A percentile compares a stretch with the other conserved stretches of the same genome.
These are phyloP conservation scores for Drosophila suzukii DNA, from an alignment of 1,140 invertebrate species.

Conservation along the genomic window DNA sequence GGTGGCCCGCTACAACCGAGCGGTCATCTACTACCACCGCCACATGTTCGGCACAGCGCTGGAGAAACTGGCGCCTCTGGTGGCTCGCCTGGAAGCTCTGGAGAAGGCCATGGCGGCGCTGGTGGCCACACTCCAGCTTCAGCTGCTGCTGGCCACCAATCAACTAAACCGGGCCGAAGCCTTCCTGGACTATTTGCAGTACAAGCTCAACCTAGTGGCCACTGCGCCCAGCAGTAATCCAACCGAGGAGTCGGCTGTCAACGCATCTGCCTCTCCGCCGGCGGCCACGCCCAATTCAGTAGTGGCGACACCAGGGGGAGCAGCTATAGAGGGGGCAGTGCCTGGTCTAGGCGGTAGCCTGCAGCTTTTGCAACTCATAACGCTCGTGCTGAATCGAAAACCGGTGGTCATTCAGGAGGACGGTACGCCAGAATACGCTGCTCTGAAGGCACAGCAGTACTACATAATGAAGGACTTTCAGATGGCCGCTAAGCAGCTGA, in stretches of 20 bases:
- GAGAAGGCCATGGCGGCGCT: slow-evolving; percentile 86
- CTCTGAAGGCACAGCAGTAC: slow-evolving; percentile 86
- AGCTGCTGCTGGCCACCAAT: slow-evolving; percentile 74
- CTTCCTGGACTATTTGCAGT: slow-evolving; percentile 75
- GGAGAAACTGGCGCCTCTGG: slow-evolving; percentile 90
- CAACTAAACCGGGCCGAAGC: slow-evolving; percentile 74
- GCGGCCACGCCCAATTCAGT: slow-evolving; percentile 47
- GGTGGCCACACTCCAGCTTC: slow-evolving; percentile 85
- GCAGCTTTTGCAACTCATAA: slow-evolving; percentile 85
- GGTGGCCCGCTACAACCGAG: slow-evolving; percentile 91
- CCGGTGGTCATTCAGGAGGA: slow-evolving; percentile 85
- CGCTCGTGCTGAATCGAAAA: slow-evolving; percentile 85
- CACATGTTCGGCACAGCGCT: slow-evolving; percentile 91
- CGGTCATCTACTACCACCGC: slow-evolving; percentile 92
- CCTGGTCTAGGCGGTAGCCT: slow-evolving; percentile 65
- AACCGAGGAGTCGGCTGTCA: slow-evolving; percentile 2
- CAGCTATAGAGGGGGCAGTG: slow-evolving; percentile 64
- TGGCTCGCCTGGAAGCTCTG: slow-evolving; percentile 90
- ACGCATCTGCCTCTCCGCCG: slow-evolving; percentile 11
- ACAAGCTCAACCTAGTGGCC: slow-evolving; percentile 62
- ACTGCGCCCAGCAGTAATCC: slow-evolving; percentile 76
- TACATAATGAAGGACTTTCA: slow-evolving; percentile 86
- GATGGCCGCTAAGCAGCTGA: slow-evolving; percentile 85
- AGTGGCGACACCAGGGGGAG: slow-evolving; percentile 31
- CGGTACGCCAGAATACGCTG: slow-evolving; percentile 69